phyloP scores from a whole-genome alignment of 2,888 invertebrate species.

The Campaea margaritaria region DNA sequence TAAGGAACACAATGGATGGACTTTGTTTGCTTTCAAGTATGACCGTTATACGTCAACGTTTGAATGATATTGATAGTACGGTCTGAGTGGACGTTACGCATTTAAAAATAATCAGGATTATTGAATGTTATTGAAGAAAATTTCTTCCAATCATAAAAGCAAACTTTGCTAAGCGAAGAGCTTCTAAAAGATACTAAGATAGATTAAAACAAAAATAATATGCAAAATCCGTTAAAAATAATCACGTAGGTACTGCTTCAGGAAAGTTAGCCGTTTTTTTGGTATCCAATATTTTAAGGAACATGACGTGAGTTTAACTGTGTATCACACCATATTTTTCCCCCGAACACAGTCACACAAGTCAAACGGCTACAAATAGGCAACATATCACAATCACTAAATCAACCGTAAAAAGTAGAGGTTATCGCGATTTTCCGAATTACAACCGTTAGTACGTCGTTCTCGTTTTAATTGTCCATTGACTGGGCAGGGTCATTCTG shows the following conservation, averaged over 20 bases:
- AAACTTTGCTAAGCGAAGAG: too few relatives aligned
- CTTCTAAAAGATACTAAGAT: too few relatives aligned
- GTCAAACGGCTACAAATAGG: constrained; percentile 61
- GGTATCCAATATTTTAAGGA: too few relatives aligned
- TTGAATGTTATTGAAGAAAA: constrained; percentile 2
- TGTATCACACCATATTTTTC: too few relatives aligned
- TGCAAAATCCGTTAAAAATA: too few relatives aligned
- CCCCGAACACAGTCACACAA: constrained; percentile 11
- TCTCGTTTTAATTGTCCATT: constrained; percentile 83
- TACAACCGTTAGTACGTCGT: constrained; percentile 71
- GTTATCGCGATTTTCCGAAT: constrained; percentile 79
- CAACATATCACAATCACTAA: constrained; percentile 55
- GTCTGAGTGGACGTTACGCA: constrained; percentile 5
- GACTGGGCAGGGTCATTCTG: constrained; percentile 68
- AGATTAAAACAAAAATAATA: too few relatives aligned
- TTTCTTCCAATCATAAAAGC: neutral
- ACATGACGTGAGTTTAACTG: too few relatives aligned
- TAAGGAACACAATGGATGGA: constrained; percentile 64
- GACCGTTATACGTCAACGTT: constrained; percentile 71
- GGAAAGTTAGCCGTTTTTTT: too few relatives aligned
- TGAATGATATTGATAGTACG: constrained; percentile 25
- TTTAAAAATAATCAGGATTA: neutral
- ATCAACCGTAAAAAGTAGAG: constrained; percentile 58
- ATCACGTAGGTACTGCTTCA: too few relatives aligned
- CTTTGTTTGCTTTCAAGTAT: constrained; percentile 58